Base-by-base conservation (phyloP, 1,140 invertebrate genomes). In the Bradysia coprophila region DNA sequence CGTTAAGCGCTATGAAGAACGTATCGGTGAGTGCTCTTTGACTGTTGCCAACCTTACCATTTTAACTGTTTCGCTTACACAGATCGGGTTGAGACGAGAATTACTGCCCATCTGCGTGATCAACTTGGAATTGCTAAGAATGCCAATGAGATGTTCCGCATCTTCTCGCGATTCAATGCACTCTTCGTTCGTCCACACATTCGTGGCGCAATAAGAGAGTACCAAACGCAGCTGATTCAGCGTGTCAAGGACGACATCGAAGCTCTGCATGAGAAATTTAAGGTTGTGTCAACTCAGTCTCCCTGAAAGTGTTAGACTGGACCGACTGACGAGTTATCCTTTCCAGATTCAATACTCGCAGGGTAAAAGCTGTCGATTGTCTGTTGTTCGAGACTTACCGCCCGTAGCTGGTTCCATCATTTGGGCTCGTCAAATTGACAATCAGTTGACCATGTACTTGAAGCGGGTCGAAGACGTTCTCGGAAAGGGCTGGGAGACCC, bases 101-200 rank as follows among this genome's bases (percentile, higher is more conserved):
- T 99, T 43, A 98, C 94, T 2, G 89, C 93, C 0, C 85, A 92
- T 60, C 69, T 99, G 1, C 71, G 95, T 40, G 94, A 98, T 62
- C 94, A 98, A 58, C 68, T 99, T 1, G 94, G 93, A 22, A 94
- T 90, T 3, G 94, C 95, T 0, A 96, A 95, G 63, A 98, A 96
- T 68, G 94, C 96, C 15, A 98, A 98, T 63, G 95, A 99, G 67
- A 99, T 99, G 95, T 98, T 98, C 65, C 71, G 91, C 24, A 98
- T 98, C 52, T 97, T 96, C 66, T 92, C 89, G 8, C 75, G 94
- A 15, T 99, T 97, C 66, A 98, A 99, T 67, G 94, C 93, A 0
- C 67, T 99, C 13, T 98, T 99, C 67, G 92, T 98, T 4, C 75
- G 96, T 13, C 94, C 94, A 5, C 94, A 98, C 62, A 99, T 99